Conservation (phyloP, 1,140 invertebrate genomes). For the Luehdorfia chinensis region DNA sequence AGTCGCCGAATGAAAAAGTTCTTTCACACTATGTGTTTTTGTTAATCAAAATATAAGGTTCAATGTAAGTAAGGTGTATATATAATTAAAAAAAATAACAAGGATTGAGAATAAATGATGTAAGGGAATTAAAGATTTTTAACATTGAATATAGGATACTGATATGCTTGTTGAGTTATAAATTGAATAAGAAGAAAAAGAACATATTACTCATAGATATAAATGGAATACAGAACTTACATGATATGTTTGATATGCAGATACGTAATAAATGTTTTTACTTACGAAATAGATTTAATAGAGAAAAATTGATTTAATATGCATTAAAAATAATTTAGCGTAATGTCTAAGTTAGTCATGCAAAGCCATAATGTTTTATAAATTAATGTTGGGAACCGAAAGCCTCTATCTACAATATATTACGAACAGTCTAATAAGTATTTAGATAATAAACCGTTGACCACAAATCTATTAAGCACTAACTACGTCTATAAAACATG, state of each 20-base stretch:
- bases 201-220: too few relatives aligned
- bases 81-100: not conserved
- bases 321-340: not conserved
- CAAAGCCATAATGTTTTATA: constrained; percentile 3
- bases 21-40: too few relatives aligned
- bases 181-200: too few relatives aligned
- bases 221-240: constrained; percentile 1
- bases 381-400: constrained; percentile 6
- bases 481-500: constrained; percentile 2
- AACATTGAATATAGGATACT: not conserved
- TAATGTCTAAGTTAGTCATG: constrained; percentile 16
- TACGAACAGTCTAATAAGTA: constrained; percentile 1
- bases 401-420: constrained; percentile 2
- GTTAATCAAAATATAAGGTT: not conserved
- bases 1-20: too few relatives aligned
- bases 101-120: not conserved
- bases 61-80: not conserved
- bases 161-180: too few relatives aligned
- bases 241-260: constrained; percentile 1
- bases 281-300: constrained; percentile 4
- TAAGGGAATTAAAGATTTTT: not conserved
- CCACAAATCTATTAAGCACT: constrained; percentile 6
- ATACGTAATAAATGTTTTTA: not conserved
- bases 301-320: too few relatives aligned
- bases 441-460: constrained; percentile 2